Evolutionary conservation across 2,888 invertebrate species (phyloP).

Genomic region (Hyalella azteca): DNA sequence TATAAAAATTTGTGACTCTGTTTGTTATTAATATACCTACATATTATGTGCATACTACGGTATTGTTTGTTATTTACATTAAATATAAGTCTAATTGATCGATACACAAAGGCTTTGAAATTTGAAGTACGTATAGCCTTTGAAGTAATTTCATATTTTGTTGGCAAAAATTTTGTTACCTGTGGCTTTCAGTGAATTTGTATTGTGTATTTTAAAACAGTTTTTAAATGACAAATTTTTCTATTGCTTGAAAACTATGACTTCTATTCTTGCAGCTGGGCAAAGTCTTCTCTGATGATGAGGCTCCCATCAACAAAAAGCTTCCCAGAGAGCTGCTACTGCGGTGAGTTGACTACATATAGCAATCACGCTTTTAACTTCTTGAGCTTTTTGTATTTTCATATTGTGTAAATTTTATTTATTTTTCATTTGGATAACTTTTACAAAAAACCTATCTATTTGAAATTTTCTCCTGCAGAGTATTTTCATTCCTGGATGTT

Average conservation of each 20-base stretch:
- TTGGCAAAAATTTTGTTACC: too few species aligned
- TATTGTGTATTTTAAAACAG: background rate
- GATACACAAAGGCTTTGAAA: too few species aligned
- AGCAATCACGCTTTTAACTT: background rate
- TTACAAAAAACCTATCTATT: background rate
- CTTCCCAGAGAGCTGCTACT: slow-evolving; percentile 95
- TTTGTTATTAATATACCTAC: too few species aligned
- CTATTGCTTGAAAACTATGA: background rate
- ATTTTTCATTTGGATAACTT: background rate
- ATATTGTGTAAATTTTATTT: background rate
- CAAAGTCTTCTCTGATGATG: slow-evolving; percentile 67
- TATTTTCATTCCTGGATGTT: slow-evolving; percentile 94
- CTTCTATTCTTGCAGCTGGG: slow-evolving; percentile 55
- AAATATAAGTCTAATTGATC: too few species aligned
- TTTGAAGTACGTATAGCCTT: too few species aligned
- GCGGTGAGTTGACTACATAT: slow-evolving; percentile 65
- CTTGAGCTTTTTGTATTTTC: background rate
- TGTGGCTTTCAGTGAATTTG: too few species aligned
- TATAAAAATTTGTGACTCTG: too few species aligned
- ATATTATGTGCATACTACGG: too few species aligned
- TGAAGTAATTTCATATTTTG: too few species aligned
- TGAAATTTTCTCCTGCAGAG: slow-evolving; percentile 66
- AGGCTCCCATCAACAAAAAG: slow-evolving; percentile 88
- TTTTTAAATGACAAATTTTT: too few species aligned
- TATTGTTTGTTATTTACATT: too few species aligned